Base-by-base conservation (phyloP, 2,113 vertebrate species). In the Clinocottus analis region DNA sequence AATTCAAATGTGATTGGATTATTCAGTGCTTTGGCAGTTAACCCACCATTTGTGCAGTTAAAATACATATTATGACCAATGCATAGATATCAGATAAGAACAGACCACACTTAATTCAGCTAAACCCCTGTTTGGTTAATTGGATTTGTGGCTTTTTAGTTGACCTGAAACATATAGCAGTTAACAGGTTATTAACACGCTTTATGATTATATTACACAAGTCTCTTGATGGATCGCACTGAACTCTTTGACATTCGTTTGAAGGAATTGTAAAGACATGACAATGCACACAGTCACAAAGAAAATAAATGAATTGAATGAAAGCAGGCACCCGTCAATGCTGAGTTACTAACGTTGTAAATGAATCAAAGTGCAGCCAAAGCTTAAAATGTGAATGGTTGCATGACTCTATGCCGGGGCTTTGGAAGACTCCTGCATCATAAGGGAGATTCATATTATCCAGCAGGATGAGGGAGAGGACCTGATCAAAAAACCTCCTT, bases 1-100 rank as follows among this genome's bases (percentile, higher is more conserved):
- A 90, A 92, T 93, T 91, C 71, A 90, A 74, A 23, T 53, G 29
- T 85, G 86, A 93, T 91, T 90, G 79, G 91, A 91, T 92, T 86
- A 92, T 92, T 89, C 80, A 87, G 89, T 83, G 65, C 41, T 79
- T 86, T 77, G 82, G 85, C 67, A 86, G 86, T 58, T 17, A 91
- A 72, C 55, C 58, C 56, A 39, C 75, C 71, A 56, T 87, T 84
- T 83, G 64, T 82, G 73, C 37, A 37, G 53, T 58, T 80, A 55
- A 80, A 85, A 87, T 66, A 66, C 60, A 67, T 72, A 86, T 71
- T 65, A 79, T 58, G 56, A 82, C 49, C 66, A 72, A n/a, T 2
- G 5, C 41, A 67, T 51, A 47, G 47, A 77, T 64, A 55, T 79
- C 7, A 39, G 63, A 81, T 33, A 21, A 61, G 29, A 78, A 71